Base-by-base conservation (phyloP, 2,888 invertebrate species). In the Reticulitermes lucifugus region DNA sequence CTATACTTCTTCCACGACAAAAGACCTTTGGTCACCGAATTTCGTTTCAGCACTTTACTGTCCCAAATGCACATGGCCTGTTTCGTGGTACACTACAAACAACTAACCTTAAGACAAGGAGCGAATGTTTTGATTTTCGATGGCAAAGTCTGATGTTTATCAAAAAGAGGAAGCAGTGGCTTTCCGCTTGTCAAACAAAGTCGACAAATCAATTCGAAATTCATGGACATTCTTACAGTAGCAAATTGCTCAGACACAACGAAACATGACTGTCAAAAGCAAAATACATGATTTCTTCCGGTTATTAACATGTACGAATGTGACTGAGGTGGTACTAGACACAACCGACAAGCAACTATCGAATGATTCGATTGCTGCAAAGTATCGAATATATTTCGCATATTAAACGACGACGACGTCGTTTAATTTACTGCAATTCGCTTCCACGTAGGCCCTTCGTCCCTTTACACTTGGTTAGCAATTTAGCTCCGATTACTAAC, bases 81-180 rank as follows among this genome's bases (percentile, higher is more conserved):
- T 55, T 55, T 18, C 1, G 18, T 14, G 4, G 55, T 55, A 55
- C 5, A 55, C 18, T 55, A 55, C 21, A 55, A n/a, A 65, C 5
- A 65, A 73, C 80, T 35, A 59, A 80, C 80, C 80, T 80, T 80
- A 12, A 80, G 35, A 80, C 29, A 29, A 9, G 80, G 80, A 80
- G 60, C 59, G 60, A 80, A 80, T 35, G 80, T 18, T 60, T 80
- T 60, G 29, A 80, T 55, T 80, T 80, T 80, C 41, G 35, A 35
- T 60, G 80, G 55, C 41, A 80, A 80, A 80, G 35, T 80, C 29
- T 80, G 35, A 41, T 80, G 80, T 60, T 60, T 80, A 60, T 80
- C 80, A 80, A 80, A 80, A 35, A 80, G 80, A 80, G 80, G 80
- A 29, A 80, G 41, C 41, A 80, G 41, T 29, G 80, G 35, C 12